Evolutionary conservation across 2,113 vertebrate species (phyloP), one percentile per base, ranked within the genome.

Genomic region (Neolamprologus ventralis): DNA sequence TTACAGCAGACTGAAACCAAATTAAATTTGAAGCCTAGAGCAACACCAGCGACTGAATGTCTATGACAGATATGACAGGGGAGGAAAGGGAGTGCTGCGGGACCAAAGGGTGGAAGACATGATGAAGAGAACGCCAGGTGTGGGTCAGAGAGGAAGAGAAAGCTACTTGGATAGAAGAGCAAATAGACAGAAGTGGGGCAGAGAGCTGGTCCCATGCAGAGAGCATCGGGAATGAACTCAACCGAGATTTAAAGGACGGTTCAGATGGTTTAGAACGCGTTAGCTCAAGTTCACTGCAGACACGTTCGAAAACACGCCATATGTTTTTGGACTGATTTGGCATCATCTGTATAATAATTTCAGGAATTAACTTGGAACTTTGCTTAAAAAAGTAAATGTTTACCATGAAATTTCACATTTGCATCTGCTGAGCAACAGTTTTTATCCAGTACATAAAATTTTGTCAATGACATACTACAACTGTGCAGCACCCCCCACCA

Each of bases 1-100:
- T 97, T 96, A 97, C 96, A 96, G 91, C 95, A 96, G 94, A 96
- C 95, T 96, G 96, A 96, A 96, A 95, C 93, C 94, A 96, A 97
- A 96, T 97, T 95, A 96, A 96, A 96, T 96, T 95, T 93, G 92
- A 96, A 93, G 95, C 95, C 96, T 94, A 92, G 89, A 96, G 96
- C 95, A 94, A 95, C 84, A 90, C 42, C 71, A 85, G 91, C 91
- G 75, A 90, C 55, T 91, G 92, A 92, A 92, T 63, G 87, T 88
- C 88, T 92, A 51, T 94, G 96, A 96, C 93, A 95, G 94, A 95
- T 93, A 94, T 93, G 92, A 94, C 92, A 94, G 91, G 88, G 89
- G 82, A 89, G 92, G 86, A 88, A 84, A 80, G 83, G 85, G 63
- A 88, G 86, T 45, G 90, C 92, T 84, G 89, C 26, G 19, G 91